Conservation (phyloP, 2,797 vertebrate species). For the Sciurus vulgaris region DNA sequence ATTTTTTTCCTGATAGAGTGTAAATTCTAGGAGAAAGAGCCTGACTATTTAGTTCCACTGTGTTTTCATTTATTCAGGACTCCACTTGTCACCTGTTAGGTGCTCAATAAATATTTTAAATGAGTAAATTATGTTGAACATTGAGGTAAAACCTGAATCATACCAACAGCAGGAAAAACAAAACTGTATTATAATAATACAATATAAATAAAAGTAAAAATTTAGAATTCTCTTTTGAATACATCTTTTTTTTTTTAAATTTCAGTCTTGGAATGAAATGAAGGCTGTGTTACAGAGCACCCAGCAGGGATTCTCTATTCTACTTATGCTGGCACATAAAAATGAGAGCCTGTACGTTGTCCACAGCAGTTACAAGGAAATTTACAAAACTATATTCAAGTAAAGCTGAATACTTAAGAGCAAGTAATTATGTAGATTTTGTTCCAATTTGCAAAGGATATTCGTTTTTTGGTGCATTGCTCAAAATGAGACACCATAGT, state of each 20-base stretch:
- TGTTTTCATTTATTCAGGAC: neutral
- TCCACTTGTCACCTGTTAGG: neutral
- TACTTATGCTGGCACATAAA: neutral
- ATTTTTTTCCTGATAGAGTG: neutral
- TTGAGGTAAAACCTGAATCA: neutral
- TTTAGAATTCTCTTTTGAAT: neutral
- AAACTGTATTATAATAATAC: neutral
- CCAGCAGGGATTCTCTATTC: neutral
- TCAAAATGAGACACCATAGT: conserved; percentile 47
- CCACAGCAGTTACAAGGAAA: conserved; percentile 15
- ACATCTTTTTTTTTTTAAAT: neutral
- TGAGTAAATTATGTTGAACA: neutral
- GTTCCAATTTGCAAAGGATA: conserved; percentile 28
- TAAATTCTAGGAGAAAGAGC: neutral
- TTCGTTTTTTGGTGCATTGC: neutral
- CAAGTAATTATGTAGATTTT: conserved; percentile 49
- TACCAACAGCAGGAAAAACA: neutral
- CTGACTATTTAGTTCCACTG: neutral
- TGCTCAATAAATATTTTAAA: conserved; percentile 43
- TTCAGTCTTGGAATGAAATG: neutral
- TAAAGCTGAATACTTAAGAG: conserved; percentile 45
- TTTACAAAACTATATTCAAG: conserved; percentile 49
- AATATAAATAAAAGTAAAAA: conserved; percentile 2
- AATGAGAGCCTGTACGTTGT: neutral
- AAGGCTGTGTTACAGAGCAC: neutral